Evolutionary conservation across 2,797 vertebrate genomes (phyloP).

Genomic region (Sebastes nivosus): DNA sequence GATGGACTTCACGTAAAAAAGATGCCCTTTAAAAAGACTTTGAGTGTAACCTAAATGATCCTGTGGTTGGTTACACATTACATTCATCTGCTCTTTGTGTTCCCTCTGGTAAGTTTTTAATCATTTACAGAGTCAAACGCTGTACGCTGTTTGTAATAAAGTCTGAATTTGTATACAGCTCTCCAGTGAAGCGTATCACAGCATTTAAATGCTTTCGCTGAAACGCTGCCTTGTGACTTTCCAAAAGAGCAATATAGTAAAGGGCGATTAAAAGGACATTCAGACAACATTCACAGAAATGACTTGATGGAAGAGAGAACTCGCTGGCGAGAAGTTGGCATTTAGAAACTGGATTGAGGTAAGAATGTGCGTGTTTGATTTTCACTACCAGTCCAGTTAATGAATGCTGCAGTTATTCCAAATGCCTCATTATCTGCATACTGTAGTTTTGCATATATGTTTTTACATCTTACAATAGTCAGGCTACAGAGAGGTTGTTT

Average conservation of each 20-base stretch:
- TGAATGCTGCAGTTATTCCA: conserved; percentile 45
- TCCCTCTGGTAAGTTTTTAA: conserved; percentile 28
- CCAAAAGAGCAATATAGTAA: conserved; percentile 31
- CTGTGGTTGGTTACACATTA: conserved; percentile 30
- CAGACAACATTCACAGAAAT: conserved; percentile 50
- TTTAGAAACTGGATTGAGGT: conserved; percentile 68
- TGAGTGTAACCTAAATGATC: conserved; percentile 20
- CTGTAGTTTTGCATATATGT: conserved; percentile 83
- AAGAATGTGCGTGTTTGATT: conserved; percentile 67
- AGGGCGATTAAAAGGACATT: conserved; percentile 54
- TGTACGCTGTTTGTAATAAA: conserved; percentile 26
- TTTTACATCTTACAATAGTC: conserved; percentile 79
- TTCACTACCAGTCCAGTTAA: conserved; percentile 49
- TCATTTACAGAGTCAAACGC: conserved; percentile 11
- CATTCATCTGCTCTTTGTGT: conserved; percentile 43
- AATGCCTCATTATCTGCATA: conserved; percentile 77
- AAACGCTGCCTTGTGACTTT: conserved; percentile 33
- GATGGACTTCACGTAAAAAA: conserved; percentile 1
- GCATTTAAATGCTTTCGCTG: conserved; percentile 16
- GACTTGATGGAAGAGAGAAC: conserved; percentile 44
- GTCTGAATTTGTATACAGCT: conserved; percentile 26
- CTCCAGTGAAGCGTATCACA: conserved; percentile 33
- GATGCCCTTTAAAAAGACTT: conserved; percentile 42
- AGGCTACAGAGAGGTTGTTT: conserved; percentile 67
- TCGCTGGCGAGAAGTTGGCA: conserved; percentile 52